Evolutionary conservation across 2,113 vertebrate genomes (phyloP).

Genomic region (Pedetes capensis): DNA sequence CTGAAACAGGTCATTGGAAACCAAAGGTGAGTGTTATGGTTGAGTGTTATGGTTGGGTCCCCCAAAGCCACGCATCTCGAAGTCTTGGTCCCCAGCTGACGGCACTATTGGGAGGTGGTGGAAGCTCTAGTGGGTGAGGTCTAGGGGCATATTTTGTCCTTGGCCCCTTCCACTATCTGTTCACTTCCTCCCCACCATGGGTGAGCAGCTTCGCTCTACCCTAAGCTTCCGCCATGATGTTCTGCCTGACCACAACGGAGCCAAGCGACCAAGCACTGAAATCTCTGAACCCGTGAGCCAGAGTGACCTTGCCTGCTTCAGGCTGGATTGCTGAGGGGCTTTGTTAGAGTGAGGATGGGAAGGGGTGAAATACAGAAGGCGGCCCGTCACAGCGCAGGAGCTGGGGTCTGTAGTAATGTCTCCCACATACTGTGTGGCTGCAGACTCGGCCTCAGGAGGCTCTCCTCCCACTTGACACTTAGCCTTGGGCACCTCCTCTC

Average conservation of each 20-base stretch:
- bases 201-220: background rate
- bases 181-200: background rate
- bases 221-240: background rate
- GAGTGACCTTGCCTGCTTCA: background rate
- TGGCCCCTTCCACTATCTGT: too few species aligned
- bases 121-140: background rate
- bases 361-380: background rate
- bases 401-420: too few species aligned
- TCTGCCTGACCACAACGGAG: background rate
- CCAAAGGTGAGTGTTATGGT: background rate
- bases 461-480: too few species aligned
- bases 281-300: background rate
- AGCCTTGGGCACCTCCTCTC: background rate
- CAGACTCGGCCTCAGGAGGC: too few species aligned
- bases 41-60: background rate
- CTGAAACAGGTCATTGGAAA: background rate
- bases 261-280: background rate
- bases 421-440: too few species aligned
- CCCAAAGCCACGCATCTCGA: background rate
- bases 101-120: background rate
- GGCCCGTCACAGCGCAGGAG: too few species aligned
- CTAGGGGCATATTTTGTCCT: too few species aligned
- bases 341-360: too few species aligned
- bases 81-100: background rate
- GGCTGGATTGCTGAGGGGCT: background rate